Evolutionary conservation across 2,888 invertebrate species (phyloP).

Genomic region (Holacanthella duospinosa): DNA sequence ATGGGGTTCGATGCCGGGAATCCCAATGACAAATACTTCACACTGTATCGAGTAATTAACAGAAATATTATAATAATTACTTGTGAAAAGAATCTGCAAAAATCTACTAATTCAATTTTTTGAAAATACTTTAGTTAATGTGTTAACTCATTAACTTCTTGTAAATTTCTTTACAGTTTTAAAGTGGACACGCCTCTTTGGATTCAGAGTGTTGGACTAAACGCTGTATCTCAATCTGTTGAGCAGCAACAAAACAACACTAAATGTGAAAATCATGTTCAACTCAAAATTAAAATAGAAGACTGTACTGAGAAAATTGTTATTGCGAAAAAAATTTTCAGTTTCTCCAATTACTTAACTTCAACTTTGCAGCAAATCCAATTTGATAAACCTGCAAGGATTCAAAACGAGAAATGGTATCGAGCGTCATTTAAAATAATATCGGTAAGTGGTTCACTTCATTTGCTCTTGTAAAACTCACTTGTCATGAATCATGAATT

Average conservation of each 20-base stretch:
- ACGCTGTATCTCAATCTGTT: neutral
- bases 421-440: neutral
- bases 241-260: neutral
- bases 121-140: no score
- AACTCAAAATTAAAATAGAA: neutral
- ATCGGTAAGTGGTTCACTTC: neutral
- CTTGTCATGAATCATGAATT: neutral
- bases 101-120: no score
- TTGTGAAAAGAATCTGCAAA: neutral
- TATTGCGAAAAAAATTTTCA: neutral
- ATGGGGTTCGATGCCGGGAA: no score
- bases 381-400: neutral
- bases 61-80: neutral
- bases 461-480: no score
- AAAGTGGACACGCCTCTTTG: neutral
- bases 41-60: no score
- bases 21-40: no score
- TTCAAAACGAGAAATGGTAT: neutral
- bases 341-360: no score
- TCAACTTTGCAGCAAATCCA: neutral
- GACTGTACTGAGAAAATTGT: neutral
- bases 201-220: neutral
- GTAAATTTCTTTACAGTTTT: neutral
- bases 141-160: no score
- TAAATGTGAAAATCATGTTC: neutral